Evolutionary conservation across 2,888 invertebrate species (phyloP).

Genomic region (Epistrophella euchroma): DNA sequence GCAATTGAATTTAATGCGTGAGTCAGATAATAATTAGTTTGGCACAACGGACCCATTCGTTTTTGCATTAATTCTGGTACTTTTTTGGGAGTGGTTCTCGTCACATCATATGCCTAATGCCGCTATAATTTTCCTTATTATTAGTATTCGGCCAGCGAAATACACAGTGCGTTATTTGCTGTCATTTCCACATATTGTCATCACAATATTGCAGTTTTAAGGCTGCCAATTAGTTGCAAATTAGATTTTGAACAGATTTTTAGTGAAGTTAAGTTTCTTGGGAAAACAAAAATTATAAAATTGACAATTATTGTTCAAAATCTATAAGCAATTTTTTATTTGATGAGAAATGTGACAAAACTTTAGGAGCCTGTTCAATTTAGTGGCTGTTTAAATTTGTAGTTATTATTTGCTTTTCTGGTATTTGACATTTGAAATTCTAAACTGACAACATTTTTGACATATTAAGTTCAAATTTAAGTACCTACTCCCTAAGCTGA

Average conservation of each 20-base stretch:
- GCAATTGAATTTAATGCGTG: slow-evolving; percentile 70
- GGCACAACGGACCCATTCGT: slow-evolving; percentile 45
- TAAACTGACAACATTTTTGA: too few species aligned
- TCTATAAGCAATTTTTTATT: neutral
- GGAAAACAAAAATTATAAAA: neutral
- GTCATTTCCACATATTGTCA: neutral
- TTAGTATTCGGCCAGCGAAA: slow-evolving; percentile 67
- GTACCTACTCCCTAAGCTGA: too few species aligned
- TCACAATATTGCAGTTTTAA: neutral
- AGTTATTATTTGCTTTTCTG: too few species aligned
- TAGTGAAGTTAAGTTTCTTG: neutral
- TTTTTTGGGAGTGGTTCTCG: neutral
- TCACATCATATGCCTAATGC: slow-evolving; percentile 26
- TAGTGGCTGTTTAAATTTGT: too few species aligned
- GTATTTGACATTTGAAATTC: too few species aligned
- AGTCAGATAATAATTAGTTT: slow-evolving; percentile 66
- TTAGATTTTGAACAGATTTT: neutral
- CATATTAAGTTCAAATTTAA: too few species aligned
- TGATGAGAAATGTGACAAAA: neutral
- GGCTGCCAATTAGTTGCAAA: slow-evolving; percentile 1
- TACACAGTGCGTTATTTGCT: neutral
- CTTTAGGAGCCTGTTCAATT: too few species aligned
- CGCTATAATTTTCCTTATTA: slow-evolving; percentile 69
- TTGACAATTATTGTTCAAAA: neutral
- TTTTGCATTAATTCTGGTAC: slow-evolving; percentile 4